Evolutionary conservation across 1,140 invertebrate species (phyloP).

Genomic region (Drosophila repletoides): DNA sequence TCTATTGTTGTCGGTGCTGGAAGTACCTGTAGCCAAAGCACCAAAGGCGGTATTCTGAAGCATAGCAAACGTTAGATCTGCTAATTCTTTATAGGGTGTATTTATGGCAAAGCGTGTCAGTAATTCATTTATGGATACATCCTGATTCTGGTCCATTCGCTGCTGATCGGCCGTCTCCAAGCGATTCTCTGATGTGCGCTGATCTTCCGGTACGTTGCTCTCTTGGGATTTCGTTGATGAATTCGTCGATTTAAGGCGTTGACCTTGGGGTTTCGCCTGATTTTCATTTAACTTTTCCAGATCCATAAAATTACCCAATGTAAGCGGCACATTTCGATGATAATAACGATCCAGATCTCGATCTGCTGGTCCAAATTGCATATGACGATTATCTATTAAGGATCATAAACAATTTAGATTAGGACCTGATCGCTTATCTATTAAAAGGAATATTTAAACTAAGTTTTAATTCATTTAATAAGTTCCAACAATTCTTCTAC

Average conservation of each 20-base stretch:
- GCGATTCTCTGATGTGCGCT: too few species aligned
- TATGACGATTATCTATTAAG: neutral
- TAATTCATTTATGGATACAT: slow-evolving; percentile 4
- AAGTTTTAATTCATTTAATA: too few species aligned
- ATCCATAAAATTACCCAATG: slow-evolving; percentile 32
- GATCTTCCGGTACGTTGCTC: neutral
- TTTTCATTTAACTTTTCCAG: neutral
- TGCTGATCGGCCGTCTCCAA: neutral
- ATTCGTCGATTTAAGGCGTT: neutral
- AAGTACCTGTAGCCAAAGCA: slow-evolving; percentile 4
- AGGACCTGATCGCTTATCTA: too few species aligned
- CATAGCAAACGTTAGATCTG: slow-evolving; percentile 13
- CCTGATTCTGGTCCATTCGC: neutral
- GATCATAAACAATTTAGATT: neutral
- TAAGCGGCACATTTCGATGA: slow-evolving; percentile 26
- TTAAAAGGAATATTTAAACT: too few species aligned
- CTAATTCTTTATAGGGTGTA: slow-evolving; percentile 15
- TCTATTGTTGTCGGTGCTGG: slow-evolving; percentile 6
- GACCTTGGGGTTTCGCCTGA: neutral
- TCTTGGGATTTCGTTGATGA: neutral
- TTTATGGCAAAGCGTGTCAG: slow-evolving; percentile 1
- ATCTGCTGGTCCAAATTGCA: neutral
- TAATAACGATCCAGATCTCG: slow-evolving; percentile 24
- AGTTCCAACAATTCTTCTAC: too few species aligned
- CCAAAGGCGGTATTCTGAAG: slow-evolving; percentile 28